phyloP scores from a whole-genome alignment of 64 coral and sea anemone species.

The Stichodactyla mertensii region DNA sequence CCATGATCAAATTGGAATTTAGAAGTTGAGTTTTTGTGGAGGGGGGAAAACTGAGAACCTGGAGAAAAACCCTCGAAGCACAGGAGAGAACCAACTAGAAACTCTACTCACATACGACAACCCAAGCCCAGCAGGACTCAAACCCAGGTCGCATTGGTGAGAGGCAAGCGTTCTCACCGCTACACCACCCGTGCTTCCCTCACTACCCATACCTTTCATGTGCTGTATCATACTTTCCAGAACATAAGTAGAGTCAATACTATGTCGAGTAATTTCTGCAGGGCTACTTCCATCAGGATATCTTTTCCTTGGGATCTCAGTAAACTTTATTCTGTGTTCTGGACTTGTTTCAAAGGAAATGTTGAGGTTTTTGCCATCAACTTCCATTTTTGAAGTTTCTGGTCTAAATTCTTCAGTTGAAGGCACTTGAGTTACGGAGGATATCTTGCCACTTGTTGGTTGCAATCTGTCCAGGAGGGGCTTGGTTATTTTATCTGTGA shows the following conservation, averaged over 20 bases:
- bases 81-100: no score
- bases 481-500: conserved; percentile 70
- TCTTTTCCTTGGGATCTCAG: conserved; percentile 46
- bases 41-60: no score
- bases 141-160: no score
- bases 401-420: not conserved
- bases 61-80: no score
- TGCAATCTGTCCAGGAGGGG: conserved; percentile 66
- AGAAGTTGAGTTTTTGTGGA: no score
- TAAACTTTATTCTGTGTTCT: conserved; percentile 65
- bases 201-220: conserved; percentile 70
- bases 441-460: conserved; percentile 66
- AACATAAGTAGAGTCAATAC: conserved; percentile 74
- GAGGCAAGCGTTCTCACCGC: no score
- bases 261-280: conserved; percentile 69
- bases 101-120: no score
- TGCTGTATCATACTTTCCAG: conserved; percentile 52
- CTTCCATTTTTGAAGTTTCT: not conserved
- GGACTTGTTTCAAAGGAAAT: conserved; percentile 10
- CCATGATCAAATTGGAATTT: no score
- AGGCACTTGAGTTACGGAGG: conserved; percentile 67
- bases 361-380: conserved; percentile 7
- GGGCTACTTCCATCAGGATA: conserved; percentile 63
- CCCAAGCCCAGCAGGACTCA: no score
- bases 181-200: no score